Base-by-base conservation (phyloP, 1,140 invertebrate species). In the Halesus radiatus region DNA sequence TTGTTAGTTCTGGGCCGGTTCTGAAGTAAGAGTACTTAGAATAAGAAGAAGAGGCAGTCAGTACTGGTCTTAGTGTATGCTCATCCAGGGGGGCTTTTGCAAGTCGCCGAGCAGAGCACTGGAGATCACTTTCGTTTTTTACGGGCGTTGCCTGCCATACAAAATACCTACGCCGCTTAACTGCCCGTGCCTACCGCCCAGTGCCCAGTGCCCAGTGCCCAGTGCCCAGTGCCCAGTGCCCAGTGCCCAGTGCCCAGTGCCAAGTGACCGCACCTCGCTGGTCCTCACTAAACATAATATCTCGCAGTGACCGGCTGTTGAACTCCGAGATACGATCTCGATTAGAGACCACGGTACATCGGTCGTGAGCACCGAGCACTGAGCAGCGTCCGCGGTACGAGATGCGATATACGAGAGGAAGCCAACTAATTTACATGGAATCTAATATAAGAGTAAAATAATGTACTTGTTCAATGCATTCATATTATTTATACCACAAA, bases 241-340 rank as follows among this genome's bases (percentile, higher is more conserved):
- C 26, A 5, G 26, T 22, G 20, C 18, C 20, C n/a, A n/a, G 54
- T 22, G 56, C 56, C 18, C 23, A 0, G 20, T 5, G 56, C 26
- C 26, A 2, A 5, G 26, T 5, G 26, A 5, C 26, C 18, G 16
- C 23, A 56, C 58, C 58, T 23, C 23, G 4, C 3, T 22, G 58
- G 58, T 45, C 37, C 8, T 45, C 37, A 45, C 37, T 45, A 45
- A 45, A 45, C 37, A 45, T 45, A 32, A 32, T n/a, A 32, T 66
- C 62, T 66, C 16, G 29, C 68, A 37, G 45, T 72, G 68, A 72
- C 68, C 68, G 68, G 68, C 68, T 72, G 68, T 72, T 72, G 68
- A 72, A 72, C 68, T 52, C 54, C 18, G 68, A 18, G 68, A 53
- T 72, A 72, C 64, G 32, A 52, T 72, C 45, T 10, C 45, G 37